Base-by-base conservation (phyloP, 2,888 invertebrate genomes). In the Stomorhina lunata region DNA sequence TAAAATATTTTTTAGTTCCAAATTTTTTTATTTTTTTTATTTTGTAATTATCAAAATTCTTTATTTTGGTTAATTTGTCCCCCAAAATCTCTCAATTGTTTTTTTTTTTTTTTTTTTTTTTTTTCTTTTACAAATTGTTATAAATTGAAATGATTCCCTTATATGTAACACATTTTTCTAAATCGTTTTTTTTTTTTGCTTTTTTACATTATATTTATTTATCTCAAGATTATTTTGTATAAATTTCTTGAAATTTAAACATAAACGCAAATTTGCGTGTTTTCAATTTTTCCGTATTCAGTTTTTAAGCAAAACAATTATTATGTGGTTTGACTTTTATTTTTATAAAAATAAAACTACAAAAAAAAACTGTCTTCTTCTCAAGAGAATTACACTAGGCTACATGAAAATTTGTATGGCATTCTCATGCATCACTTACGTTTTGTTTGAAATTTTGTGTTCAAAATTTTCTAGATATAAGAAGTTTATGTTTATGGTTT, bases 181-280 rank as follows among this genome's bases (percentile, higher is more conserved):
- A 10, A 0, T 37, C 32, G 2, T 65, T 29, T 20, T 50, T 27
- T 55, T 17, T 43, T 3, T 65, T 53, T 20, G 5, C 17, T 12
- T 50, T 32, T 50, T 15, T 7, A 4, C 25, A 17, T 6, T 40
- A n/a, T 32, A 40, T 32, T 71, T 65, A 40, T 57, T 65, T 65
- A 76, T 71, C 20, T 71, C 66, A 32, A 32, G 22, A 40, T 53
- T 63, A 40, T 65, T n/a, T 65, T 65, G 48, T 75, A 40, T 25
- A 9, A 59, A 72, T 53, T 80, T 80, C 53, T 61, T 43, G 34
- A 68, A 66, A 50, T 73, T 53, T 27, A 43, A 22, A 45, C 40
- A 78, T 78, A 78, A 81, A 81, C 78, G 73, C 73, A 69, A 81
- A 81, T 81, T 81, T 81, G 81, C 78, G 81, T 81, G 81, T 81